These are phyloP conservation scores for Sympetrum striolatum DNA, from an alignment of 2,888 invertebrate genomes.

Conservation along the genomic window DNA sequence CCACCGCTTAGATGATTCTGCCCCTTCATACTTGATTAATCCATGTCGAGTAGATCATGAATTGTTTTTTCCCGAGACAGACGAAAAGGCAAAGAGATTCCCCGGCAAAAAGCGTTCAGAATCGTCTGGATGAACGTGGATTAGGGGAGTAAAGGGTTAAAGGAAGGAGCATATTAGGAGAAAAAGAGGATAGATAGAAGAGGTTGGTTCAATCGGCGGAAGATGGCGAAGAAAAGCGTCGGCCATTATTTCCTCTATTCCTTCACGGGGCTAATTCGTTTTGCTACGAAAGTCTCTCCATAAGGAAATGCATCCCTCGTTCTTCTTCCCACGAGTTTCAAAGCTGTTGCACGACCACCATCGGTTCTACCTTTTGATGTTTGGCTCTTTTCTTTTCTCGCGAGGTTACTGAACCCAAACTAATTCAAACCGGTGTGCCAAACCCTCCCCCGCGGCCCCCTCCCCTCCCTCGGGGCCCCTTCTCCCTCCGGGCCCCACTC, in stretches of 20 bases:
- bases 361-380: background rate
- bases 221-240: no score
- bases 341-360: background rate
- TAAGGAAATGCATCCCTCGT: background rate
- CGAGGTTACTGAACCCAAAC: constrained; percentile 1
- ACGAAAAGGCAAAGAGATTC: no score
- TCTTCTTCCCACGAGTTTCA: background rate
- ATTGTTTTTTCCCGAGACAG: no score
- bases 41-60: no score
- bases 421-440: constrained; percentile 15
- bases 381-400: background rate
- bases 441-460: background rate
- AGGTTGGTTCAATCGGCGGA: background rate
- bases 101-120: no score
- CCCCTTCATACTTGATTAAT: no score
- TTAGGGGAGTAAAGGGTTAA: no score
- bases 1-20: no score
- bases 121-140: no score
- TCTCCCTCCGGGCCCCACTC: no score
- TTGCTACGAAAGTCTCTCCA: background rate
- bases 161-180: background rate
- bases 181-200: background rate
- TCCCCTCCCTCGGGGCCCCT: background rate
- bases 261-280: constrained; percentile 1
- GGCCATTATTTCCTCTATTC: background rate